Evolutionary conservation across 1,140 invertebrate genomes (phyloP), one percentile per base, ranked within the genome.

Genomic region (Artemia franciscana): DNA sequence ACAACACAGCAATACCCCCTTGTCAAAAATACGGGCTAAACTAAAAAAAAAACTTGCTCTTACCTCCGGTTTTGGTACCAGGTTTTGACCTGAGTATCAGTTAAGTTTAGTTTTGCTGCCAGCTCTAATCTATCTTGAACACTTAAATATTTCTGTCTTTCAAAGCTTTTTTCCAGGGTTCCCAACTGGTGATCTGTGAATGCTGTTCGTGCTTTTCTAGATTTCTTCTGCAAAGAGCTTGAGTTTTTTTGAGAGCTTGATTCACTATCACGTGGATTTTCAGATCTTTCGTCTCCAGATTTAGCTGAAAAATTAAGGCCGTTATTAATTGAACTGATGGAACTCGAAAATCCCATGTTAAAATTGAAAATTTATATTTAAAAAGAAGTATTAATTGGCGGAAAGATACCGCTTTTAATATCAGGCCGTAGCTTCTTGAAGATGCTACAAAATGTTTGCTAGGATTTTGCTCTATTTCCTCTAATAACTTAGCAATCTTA

Each of bases 61-160:
- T 73, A 96, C 91, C 94, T 84, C 80, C 94, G 80, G 73, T 98
- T 98, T 75, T 98, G 94, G 74, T 97, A 98, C 94, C 94, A 98
- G 62, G 94, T 98, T 75, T 98, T 98, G 67, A 98, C 94, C 80
- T 98, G 95, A 12, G 94, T 98, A 73, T 98, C 95, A 5, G 89
- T 93, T 24, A 98, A 79, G 64, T 90, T 89, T 30, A 98, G 78
- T 73, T 94, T 93, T 26, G 91, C 87, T 0, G 95, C 95, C 64
- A 98, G 75, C 76, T 98, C 93, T 88, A 98, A 95, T 63, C 95
- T 78, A 72, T 98, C 95, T 71, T 98, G 93, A 4, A 98, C 95
- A 69, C 89, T 94, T 24, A 98, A 81, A 78, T 98, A 98, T 73
- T 98, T 98, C 75, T 98, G 93, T 65, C 91, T 76, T 73, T 98